A percentile compares a stretch with the other conserved stretches of the same genome.
These are phyloP conservation scores for Drosophila yakuba DNA, from an alignment of 1,140 invertebrate genomes.

Conservation along the genomic window DNA sequence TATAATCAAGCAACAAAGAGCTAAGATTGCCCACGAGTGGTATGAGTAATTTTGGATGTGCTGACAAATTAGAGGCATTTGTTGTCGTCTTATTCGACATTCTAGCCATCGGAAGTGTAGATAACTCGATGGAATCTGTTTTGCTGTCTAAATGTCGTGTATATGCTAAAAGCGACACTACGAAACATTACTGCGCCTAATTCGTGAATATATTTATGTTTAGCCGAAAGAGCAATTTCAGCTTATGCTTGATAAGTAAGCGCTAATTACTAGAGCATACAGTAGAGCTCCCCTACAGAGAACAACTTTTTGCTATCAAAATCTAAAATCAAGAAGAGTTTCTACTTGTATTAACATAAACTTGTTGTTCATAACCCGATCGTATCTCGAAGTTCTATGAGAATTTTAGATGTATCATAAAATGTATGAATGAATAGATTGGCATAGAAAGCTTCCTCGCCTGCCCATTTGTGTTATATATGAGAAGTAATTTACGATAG, in stretches of 20 bases:
- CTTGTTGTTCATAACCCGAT: no score
- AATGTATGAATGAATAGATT: no score
- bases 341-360: no score
- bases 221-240: background rate
- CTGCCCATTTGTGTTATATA: no score
- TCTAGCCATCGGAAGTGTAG: background rate
- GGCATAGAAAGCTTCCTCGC: no score
- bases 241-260: background rate
- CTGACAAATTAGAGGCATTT: conserved; percentile 26
- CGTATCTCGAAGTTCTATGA: no score
- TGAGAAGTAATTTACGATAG: background rate
- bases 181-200: background rate
- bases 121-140: background rate
- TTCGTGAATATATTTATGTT: background rate
- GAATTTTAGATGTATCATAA: no score
- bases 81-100: background rate
- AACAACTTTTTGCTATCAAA: background rate
- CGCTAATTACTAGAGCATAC: background rate
- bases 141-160: background rate
- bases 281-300: background rate
- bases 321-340: no score
- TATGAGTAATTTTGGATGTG: conserved; percentile 37
- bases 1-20: conserved; percentile 63
- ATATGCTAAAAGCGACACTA: background rate
- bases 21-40: conserved; percentile 15